Percentiles rank a stretch among this genome's conserved stretches.
These are phyloP conservation scores for Artemia sp. DNA, from an alignment of 2,888 invertebrate genomes.

Conservation along the genomic window DNA sequence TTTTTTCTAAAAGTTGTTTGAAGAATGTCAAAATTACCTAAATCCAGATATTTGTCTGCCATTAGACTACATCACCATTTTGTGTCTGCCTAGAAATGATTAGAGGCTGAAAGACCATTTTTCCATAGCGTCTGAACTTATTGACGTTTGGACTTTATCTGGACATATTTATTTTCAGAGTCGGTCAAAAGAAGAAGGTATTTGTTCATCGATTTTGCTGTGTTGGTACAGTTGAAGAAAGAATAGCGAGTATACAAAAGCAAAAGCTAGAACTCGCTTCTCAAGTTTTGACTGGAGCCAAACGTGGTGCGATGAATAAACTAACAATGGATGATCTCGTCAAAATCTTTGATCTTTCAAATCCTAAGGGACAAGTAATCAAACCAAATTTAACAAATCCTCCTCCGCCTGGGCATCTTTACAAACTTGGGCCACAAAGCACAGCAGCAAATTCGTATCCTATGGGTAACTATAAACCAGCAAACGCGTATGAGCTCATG, in stretches of 20 bases:
- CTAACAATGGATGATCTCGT: slow-evolving; percentile 57
- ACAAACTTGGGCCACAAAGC: background rate
- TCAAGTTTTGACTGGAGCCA: slow-evolving; percentile 52
- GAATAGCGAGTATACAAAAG: slow-evolving; percentile 47
- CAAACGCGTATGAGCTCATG: background rate
- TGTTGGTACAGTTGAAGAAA: slow-evolving; percentile 15
- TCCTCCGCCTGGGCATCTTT: slow-evolving; percentile 3
- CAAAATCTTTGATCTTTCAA: slow-evolving; percentile 30
- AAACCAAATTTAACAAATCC: background rate
- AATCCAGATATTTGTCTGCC: too few relatives aligned
- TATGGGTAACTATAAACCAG: slow-evolving; percentile 7
- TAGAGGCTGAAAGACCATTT: too few relatives aligned
- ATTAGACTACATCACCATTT: too few relatives aligned
- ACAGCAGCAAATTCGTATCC: background rate
- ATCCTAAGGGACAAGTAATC: background rate
- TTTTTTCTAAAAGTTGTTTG: too few relatives aligned
- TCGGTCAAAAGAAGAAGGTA: slow-evolving; percentile 13
- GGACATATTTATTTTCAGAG: background rate
- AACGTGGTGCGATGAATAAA: slow-evolving; percentile 43
- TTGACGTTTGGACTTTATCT: too few relatives aligned
- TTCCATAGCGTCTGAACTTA: too few relatives aligned
- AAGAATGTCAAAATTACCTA: too few relatives aligned
- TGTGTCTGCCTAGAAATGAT: too few relatives aligned
- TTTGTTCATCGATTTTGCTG: slow-evolving; percentile 15
- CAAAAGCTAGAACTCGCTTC: slow-evolving; percentile 58